A percentile compares a stretch with the other conserved stretches of the same genome.
These are phyloP conservation scores for Poecilobothrus nobilitatus DNA, from an alignment of 2,888 invertebrate species.

Conservation along the genomic window DNA sequence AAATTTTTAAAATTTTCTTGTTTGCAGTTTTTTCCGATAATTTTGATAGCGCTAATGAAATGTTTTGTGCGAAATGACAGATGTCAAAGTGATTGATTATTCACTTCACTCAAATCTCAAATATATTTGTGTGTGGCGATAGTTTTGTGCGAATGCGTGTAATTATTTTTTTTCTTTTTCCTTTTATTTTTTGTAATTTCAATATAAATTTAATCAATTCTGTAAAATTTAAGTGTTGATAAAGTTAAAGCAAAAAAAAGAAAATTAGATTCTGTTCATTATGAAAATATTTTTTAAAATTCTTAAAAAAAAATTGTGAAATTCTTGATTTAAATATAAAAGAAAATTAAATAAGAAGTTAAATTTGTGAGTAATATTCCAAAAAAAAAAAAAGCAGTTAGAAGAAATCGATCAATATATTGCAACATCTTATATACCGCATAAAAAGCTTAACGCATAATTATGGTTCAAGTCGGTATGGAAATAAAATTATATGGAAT, in stretches of 20 bases:
- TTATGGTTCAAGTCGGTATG: neutral
- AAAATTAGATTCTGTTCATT: too few relatives aligned
- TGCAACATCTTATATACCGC: slow-evolving; percentile 6
- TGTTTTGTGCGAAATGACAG: too few relatives aligned
- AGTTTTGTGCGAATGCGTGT: slow-evolving; percentile 2
- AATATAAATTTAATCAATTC: neutral
- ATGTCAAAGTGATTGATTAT: too few relatives aligned
- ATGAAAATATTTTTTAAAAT: neutral
- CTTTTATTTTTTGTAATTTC: neutral
- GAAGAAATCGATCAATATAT: slow-evolving; percentile 2
- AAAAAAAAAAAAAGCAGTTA: neutral
- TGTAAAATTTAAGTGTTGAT: neutral
- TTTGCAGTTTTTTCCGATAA: too few relatives aligned
- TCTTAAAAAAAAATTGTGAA: neutral
- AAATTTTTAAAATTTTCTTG: too few relatives aligned
- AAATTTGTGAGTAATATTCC: neutral
- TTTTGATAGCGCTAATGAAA: too few relatives aligned
- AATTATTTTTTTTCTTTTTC: neutral
- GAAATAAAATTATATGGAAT: neutral
- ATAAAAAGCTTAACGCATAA: slow-evolving; percentile 2
- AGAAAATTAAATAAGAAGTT: neutral
- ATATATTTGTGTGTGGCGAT: too few relatives aligned
- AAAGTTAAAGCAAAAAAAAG: too few relatives aligned
- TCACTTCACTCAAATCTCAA: too few relatives aligned
- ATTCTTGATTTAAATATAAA: neutral